Percentiles rank a stretch among this genome's conserved stretches.
Conservation (phyloP, 1,140 invertebrate genomes). For the Anastrepha ludens region DNA sequence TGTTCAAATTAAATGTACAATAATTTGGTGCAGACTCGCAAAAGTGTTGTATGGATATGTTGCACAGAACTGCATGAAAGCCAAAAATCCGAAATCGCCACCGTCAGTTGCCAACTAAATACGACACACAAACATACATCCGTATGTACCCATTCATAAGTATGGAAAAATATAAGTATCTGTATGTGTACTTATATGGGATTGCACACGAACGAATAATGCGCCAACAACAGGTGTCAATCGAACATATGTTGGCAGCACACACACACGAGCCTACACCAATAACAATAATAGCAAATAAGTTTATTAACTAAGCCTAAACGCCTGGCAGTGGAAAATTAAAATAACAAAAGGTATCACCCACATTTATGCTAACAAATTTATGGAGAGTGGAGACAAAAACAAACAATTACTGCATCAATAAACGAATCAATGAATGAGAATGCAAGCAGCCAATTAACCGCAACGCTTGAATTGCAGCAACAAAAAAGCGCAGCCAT, state of each 20-base stretch:
- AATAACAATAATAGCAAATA: slow-evolving; percentile 19
- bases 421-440: slow-evolving; percentile 15
- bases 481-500: not conserved
- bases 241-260: not conserved
- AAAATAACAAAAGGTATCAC: slow-evolving; percentile 18
- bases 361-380: not conserved
- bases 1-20: slow-evolving; percentile 21
- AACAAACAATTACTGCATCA: not conserved
- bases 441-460: slow-evolving; percentile 33
- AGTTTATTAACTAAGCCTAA: slow-evolving; percentile 3
- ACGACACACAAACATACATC: not conserved
- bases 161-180: too few species aligned
- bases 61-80: not conserved
- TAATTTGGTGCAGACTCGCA: slow-evolving; percentile 21
- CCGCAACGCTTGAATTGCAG: slow-evolving; percentile 23
- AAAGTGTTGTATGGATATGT: slow-evolving; percentile 25
- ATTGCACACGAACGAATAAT: not conserved
- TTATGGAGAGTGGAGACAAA: not conserved
- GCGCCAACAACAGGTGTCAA: slow-evolving; percentile 44
- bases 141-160: not conserved
- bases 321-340: not conserved
- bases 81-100: slow-evolving; percentile 9
- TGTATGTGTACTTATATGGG: not conserved
- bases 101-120: not conserved
- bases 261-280: not conserved